phyloP scores from a whole-genome alignment of 1,140 invertebrate genomes.

The Wiebesia pumilae region DNA sequence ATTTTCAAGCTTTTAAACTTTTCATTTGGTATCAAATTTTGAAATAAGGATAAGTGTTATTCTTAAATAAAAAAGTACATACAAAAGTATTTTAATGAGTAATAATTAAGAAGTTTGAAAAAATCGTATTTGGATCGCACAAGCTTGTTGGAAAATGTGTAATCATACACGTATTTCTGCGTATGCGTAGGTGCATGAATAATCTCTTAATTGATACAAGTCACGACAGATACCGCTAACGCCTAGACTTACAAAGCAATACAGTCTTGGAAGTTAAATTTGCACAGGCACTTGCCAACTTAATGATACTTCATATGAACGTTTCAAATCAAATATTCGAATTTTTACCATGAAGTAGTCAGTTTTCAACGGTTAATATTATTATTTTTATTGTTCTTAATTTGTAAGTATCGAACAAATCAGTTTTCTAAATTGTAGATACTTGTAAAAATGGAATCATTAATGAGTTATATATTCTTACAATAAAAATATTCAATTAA shows the following conservation, averaged over 20 bases:
- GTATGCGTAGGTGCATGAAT: neutral
- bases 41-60: no score
- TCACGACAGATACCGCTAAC: neutral
- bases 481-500: no score
- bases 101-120: neutral
- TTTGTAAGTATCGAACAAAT: neutral
- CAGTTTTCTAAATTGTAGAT: no score
- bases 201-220: conserved; percentile 1
- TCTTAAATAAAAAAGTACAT: no score
- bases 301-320: neutral
- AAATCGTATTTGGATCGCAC: neutral
- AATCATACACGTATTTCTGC: neutral
- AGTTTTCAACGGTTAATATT: neutral
- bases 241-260: neutral
- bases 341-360: neutral
- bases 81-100: neutral
- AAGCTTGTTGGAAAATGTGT: neutral
- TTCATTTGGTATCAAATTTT: no score
- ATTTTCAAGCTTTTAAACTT: no score
- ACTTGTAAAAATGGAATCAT: no score
- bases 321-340: neutral
- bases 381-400: neutral
- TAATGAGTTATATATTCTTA: no score
- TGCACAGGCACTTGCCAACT: neutral
- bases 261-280: neutral